phyloP scores from a whole-genome alignment of 1,140 invertebrate genomes.

The Popillia japonica region DNA sequence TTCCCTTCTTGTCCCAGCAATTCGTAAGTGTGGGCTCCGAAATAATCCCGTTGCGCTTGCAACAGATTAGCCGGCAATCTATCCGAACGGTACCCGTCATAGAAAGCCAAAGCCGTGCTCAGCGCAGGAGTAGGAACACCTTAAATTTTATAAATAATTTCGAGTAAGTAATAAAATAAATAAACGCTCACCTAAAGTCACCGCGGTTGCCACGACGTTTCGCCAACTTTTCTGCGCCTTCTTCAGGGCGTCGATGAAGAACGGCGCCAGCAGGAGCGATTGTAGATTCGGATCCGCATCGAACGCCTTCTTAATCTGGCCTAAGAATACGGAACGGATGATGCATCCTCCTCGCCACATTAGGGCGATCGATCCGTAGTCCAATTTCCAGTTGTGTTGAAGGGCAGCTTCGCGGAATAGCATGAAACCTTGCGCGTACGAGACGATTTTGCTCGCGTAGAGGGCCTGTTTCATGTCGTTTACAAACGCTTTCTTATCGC shows the following conservation, averaged over 20 bases:
- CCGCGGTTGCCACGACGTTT: slow-evolving; percentile 70
- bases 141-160: slow-evolving; percentile 57
- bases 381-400: slow-evolving; percentile 92
- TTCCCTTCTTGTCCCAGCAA: slow-evolving; percentile 84
- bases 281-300: slow-evolving; percentile 88
- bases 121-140: slow-evolving; percentile 95
- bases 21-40: slow-evolving; percentile 99
- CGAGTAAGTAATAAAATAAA: neutral
- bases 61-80: slow-evolving; percentile 59
- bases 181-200: slow-evolving; percentile 54
- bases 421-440: slow-evolving; percentile 99
- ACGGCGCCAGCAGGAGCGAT: slow-evolving; percentile 94
- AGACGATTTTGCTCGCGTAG: slow-evolving; percentile 98
- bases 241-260: slow-evolving; percentile 88
- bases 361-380: slow-evolving; percentile 97
- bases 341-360: slow-evolving; percentile 99
- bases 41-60: slow-evolving; percentile 97
- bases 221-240: slow-evolving; percentile 80
- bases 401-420: slow-evolving; percentile 92
- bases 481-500: slow-evolving; percentile 84
- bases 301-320: slow-evolving; percentile 96
- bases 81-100: slow-evolving; percentile 84
- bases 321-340: slow-evolving; percentile 95
- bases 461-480: slow-evolving; percentile 80
- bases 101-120: slow-evolving; percentile 94